Base-by-base conservation (phyloP, 2,797 vertebrate species). In the Craterocephalus amniculus region DNA sequence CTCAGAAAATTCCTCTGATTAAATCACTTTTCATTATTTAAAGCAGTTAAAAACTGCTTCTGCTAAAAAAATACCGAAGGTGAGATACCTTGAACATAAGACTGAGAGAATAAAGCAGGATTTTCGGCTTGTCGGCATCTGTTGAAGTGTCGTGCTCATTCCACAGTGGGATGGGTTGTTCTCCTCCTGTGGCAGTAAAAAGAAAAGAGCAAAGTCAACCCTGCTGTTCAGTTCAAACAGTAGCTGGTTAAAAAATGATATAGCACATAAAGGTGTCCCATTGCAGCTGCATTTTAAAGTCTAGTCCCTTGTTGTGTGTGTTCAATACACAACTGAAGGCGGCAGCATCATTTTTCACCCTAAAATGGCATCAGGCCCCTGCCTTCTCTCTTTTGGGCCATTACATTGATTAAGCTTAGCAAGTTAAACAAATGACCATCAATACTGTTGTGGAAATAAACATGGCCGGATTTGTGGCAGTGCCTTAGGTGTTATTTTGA, bases 91-190 rank as follows among this genome's bases (percentile, higher is more conserved):
- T 99, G 89, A 99, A 99, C 81, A 96, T 96, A 34, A 99, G 94
- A 76, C 96, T 99, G 78, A 99, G 80, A 0, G 98, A 98, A 57
- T 99, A 99, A 7, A 99, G 96, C 38, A 99, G 94, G 87, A 99
- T 98, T 92, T 99, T 99, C 11, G 97, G 98, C 81, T 99, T 99
- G 70, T 99, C 98, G 68, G 97, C 96, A 74, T 99, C 97, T 3
- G 96, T 93, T 10, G 96, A 95, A 56, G 96, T 94, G 86, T 99
- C 98, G 0, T 98, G 95, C 85, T 99, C 98, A 32, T 99, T 99
- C 98, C 98, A 99, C 51, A 99, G 95, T 26, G 98, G 97, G 88
- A 99, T 99, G 49, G 98, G 98, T 69, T 99, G 98, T 69, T 99
- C 98, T 38, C 96, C 98, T 79, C 98, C 98, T 99, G 88, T 2